A percentile compares a stretch with the other conserved stretches of the same genome.
Evolutionary conservation across 1,140 invertebrate species (phyloP).

Genomic region (Asbolus verrucosus): DNA sequence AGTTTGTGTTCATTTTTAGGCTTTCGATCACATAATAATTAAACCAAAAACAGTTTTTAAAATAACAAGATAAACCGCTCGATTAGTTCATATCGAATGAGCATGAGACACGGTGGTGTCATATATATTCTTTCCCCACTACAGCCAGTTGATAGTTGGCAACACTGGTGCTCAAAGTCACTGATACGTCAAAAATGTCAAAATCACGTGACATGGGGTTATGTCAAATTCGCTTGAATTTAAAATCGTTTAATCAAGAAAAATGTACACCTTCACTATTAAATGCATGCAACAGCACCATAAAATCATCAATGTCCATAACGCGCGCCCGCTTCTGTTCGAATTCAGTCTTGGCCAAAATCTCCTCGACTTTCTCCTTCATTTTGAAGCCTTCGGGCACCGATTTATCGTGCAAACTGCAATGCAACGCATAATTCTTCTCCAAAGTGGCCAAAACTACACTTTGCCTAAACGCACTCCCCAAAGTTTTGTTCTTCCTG

Average conservation of each 20-base stretch:
- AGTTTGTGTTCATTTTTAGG: not conserved
- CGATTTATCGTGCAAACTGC: constrained; percentile 89
- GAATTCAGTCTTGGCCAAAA: constrained; percentile 76
- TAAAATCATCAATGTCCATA: constrained; percentile 98
- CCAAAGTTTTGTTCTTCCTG: constrained; percentile 92
- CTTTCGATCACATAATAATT: constrained; percentile 17
- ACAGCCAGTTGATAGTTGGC: not conserved
- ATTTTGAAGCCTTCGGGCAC: constrained; percentile 87
- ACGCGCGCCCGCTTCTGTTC: constrained; percentile 87
- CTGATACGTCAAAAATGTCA: too few relatives aligned
- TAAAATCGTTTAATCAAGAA: constrained; percentile 65
- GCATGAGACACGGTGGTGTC: constrained; percentile 17
- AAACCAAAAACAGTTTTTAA: not conserved
- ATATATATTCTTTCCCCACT: not conserved
- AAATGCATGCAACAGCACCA: constrained; percentile 87
- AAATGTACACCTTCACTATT: constrained; percentile 94
- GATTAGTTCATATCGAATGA: constrained; percentile 2
- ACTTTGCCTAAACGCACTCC: constrained; percentile 81
- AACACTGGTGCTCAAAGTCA: not conserved
- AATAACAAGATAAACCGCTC: not conserved
- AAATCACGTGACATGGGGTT: too few relatives aligned
- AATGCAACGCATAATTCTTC: constrained; percentile 93
- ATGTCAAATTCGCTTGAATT: too few relatives aligned
- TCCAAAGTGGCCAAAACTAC: constrained; percentile 86
- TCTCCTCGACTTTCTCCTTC: constrained; percentile 83